Conservation (phyloP, 1,140 invertebrate species). For the Cataglyphis hispanica region DNA sequence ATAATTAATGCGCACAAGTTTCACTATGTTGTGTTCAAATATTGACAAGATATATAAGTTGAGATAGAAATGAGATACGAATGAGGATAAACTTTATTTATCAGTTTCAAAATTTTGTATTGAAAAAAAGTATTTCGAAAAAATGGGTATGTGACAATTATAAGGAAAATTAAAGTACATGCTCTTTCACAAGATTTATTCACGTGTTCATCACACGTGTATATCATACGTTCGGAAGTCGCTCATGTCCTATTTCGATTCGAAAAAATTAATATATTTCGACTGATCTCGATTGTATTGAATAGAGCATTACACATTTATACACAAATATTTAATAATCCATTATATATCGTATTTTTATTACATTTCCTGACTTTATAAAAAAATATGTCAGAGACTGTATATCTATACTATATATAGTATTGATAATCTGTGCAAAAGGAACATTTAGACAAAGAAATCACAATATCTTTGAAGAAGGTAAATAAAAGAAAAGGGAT, state of each 20-base stretch:
- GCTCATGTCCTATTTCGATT: not conserved
- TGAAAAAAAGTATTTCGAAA: not conserved
- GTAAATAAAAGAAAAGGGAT: not conserved
- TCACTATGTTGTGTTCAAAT: conserved; percentile 45
- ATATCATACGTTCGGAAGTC: not conserved
- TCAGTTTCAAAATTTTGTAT: conserved; percentile 5
- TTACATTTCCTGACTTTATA: conserved; percentile 15
- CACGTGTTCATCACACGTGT: no score
- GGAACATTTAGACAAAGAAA: conserved; percentile 5
- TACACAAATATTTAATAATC: no score
- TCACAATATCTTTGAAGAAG: conserved; percentile 22
- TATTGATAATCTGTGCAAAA: conserved; percentile 1
- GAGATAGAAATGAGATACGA: not conserved
- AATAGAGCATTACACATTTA: not conserved
- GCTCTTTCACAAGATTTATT: not conserved
- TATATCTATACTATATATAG: conserved; percentile 29
- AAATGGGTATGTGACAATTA: not conserved
- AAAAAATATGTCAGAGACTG: conserved; percentile 30
- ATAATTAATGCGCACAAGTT: conserved; percentile 67
- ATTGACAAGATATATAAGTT: conserved; percentile 11
- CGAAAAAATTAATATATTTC: conserved; percentile 21
- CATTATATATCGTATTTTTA: conserved; percentile 30
- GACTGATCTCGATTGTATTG: conserved; percentile 46
- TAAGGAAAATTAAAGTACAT: not conserved
- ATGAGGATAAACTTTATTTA: not conserved